Evolutionary conservation across 1,140 invertebrate species (phyloP), one percentile per base, ranked within the genome.

Genomic region (Maniola jurtina): DNA sequence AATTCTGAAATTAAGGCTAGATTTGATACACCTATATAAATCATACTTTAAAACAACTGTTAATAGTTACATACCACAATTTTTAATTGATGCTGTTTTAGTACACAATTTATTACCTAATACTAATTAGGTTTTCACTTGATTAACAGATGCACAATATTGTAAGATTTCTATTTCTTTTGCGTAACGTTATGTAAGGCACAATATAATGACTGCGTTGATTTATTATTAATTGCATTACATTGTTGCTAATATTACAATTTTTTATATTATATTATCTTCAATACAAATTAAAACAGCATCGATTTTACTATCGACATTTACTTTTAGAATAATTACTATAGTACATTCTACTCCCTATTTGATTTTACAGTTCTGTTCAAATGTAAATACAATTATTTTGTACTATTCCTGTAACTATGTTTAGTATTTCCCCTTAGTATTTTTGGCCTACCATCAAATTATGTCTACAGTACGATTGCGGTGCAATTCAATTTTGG

Each of bases 51-150:
- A 35, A 33, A 50, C 48, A 15, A 45, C 25, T 58, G 66, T 68
- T 34, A 59, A 68, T 48, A 63, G 66, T 63, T 68, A 63, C 60
- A 68, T 68, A 52, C 6, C 45, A 15, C 55, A 45, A 35, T 58
- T 52, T 14, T 8, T 9, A 38, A 45, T 68, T 54, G 61, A 59
- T 68, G 66, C 56, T 68, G 14, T 68, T 68, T 63, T 68, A 8
- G 13, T 5, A 13, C 1, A 45, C 42, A 5, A 45, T 45, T n/a
- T 11, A 11, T 45, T 45, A 45, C n/a, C n/a, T n/a, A n/a, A n/a
- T n/a, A n/a, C n/a, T n/a, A n/a, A n/a, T 25, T 25, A 25, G 25
- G 1, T 25, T 25, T 25, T 25, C 25, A 25, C 25, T 25, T 25
- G 25, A 25, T 1, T 25, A 25, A 25, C 25, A 25, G 25, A 4